Evolutionary conservation across 2,113 vertebrate genomes (phyloP).

Genomic region (Colius striatus): DNA sequence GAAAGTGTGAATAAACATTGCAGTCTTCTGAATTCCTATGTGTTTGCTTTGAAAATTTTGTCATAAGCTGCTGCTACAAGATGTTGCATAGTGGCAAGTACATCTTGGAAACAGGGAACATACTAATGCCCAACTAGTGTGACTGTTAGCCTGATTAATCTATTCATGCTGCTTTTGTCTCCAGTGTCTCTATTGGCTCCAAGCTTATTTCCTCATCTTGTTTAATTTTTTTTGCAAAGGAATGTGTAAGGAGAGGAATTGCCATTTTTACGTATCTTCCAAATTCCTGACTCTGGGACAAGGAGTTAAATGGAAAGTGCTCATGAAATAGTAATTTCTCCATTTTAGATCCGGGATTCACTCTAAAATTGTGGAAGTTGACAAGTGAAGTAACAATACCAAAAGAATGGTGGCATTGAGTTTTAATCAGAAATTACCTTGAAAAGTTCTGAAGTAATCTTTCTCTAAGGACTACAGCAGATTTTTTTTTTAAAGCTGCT

Average conservation of each 20-base stretch:
- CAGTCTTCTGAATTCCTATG: background rate
- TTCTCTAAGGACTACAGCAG: background rate
- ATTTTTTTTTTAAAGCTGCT: background rate
- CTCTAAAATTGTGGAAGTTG: background rate
- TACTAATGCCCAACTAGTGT: background rate
- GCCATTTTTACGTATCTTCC: background rate
- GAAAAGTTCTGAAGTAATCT: background rate
- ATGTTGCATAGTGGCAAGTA: background rate
- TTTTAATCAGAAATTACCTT: background rate
- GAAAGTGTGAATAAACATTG: background rate
- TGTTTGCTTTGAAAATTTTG: background rate
- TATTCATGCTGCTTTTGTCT: background rate
- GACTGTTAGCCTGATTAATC: background rate
- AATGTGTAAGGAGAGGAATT: background rate
- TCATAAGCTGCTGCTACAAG: background rate
- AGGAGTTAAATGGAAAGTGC: background rate
- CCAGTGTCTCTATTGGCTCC: background rate
- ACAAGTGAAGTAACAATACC: background rate
- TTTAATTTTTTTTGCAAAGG: background rate
- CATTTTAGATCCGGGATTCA: background rate
- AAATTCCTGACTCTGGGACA: background rate
- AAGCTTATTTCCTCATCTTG: background rate
- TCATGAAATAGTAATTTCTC: background rate
- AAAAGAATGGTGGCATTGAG: background rate
- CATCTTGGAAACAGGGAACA: background rate